Evolutionary conservation across 2,797 vertebrate genomes (phyloP).

Genomic region (Pipistrellus pipistrellus): DNA sequence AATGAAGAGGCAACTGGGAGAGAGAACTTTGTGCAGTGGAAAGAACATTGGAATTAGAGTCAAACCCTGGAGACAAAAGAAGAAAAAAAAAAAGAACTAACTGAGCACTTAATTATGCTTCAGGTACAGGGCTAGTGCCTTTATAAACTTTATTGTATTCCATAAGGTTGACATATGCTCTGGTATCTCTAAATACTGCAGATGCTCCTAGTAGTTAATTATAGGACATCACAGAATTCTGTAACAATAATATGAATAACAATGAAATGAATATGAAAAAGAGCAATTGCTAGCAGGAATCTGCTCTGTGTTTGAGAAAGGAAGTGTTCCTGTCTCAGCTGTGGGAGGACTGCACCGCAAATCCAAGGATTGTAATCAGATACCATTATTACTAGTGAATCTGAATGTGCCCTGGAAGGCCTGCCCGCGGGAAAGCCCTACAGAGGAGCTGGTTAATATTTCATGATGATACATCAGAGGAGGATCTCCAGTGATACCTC

Average conservation of each 20-base stretch:
- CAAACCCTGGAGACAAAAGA: background rate
- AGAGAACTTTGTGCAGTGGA: background rate
- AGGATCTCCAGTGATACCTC: constrained; percentile 78
- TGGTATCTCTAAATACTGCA: constrained; percentile 26
- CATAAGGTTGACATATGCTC: constrained; percentile 34
- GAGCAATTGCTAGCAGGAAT: background rate
- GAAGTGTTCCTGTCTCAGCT: background rate
- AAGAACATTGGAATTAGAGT: constrained; percentile 13
- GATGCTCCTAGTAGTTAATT: background rate
- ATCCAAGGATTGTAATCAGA: constrained; percentile 71
- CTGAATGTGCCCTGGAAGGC: constrained; percentile 71
- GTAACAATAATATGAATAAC: constrained; percentile 20
- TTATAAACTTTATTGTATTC: background rate
- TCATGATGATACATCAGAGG: constrained; percentile 70
- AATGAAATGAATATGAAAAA: background rate
- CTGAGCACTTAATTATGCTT: background rate
- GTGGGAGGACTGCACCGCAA: background rate
- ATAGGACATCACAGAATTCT: background rate
- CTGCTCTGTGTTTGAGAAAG: background rate
- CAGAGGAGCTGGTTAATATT: constrained; percentile 77
- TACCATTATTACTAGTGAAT: constrained; percentile 77
- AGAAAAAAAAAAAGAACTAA: background rate
- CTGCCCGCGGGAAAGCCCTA: constrained; percentile 76
- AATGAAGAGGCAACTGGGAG: background rate
- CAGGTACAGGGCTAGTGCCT: background rate